Conservation (phyloP, 2,113 vertebrate genomes). For the Thermophis baileyi region DNA sequence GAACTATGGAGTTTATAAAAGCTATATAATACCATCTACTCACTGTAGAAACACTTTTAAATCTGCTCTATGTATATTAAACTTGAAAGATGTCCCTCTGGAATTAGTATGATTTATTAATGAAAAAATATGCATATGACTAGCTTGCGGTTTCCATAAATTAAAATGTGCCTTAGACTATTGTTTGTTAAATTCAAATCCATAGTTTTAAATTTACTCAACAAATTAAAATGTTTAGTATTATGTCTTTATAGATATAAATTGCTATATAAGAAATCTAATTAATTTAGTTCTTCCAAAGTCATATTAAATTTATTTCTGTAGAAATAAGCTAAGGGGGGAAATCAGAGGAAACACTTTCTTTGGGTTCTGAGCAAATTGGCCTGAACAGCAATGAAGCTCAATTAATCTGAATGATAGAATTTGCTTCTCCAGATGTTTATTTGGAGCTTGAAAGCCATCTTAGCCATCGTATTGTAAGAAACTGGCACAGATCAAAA, state of each 20-base stretch:
- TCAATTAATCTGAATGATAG: background rate
- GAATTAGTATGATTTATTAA: background rate
- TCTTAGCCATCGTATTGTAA: background rate
- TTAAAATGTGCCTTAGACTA: background rate
- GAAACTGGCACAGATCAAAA: background rate
- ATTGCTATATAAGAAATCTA: background rate
- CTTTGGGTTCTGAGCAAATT: background rate
- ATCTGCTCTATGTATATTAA: background rate
- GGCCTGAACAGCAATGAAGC: background rate
- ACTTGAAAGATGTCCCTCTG: background rate
- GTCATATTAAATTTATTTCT: background rate
- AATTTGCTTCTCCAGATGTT: background rate
- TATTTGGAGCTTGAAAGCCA: background rate
- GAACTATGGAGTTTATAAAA: background rate
- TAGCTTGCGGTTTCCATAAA: background rate
- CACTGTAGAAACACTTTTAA: background rate
- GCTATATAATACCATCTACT: too few species aligned
- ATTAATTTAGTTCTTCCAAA: background rate
- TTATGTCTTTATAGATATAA: background rate
- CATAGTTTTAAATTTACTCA: background rate
- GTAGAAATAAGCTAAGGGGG: background rate
- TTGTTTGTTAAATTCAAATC: background rate
- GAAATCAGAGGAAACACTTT: too few species aligned
- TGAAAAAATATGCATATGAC: background rate
- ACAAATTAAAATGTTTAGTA: background rate